Conservation (phyloP, 2,113 vertebrate species). For the Propithecus coquereli region DNA sequence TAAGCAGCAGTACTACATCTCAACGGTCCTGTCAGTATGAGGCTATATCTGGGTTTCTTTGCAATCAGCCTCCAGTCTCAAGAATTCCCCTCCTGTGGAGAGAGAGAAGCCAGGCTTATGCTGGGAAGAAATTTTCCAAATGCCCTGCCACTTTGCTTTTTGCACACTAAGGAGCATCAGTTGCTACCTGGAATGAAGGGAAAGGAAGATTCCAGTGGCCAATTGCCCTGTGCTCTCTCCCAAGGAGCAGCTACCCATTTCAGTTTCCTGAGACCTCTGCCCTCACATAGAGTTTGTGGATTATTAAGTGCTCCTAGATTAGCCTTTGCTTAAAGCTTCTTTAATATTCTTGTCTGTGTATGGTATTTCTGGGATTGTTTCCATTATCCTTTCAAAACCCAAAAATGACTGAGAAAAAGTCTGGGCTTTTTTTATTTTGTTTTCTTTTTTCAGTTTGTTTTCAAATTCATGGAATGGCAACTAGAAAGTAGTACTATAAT, state of each 20-base stretch:
- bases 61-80: not conserved
- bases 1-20: not conserved
- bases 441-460: not conserved
- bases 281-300: not conserved
- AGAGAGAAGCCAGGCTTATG: not conserved
- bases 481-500: not conserved
- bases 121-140: not conserved
- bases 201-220: not conserved
- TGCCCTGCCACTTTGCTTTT: not conserved
- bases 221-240: not conserved
- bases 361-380: constrained; percentile 31
- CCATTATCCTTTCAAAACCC: constrained; percentile 9
- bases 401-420: constrained; percentile 23
- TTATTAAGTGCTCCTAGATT: not conserved
- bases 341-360: not conserved
- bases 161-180: not conserved
- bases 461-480: not conserved
- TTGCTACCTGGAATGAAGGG: not conserved
- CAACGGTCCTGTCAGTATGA: not conserved
- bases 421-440: not conserved
- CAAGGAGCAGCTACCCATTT: not conserved
- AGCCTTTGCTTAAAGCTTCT: not conserved
- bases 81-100: not conserved
- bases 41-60: not conserved
- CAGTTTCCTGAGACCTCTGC: not conserved